Evolutionary conservation across 2,888 invertebrate species (phyloP).

Genomic region (Drosophila parthenogenetica): DNA sequence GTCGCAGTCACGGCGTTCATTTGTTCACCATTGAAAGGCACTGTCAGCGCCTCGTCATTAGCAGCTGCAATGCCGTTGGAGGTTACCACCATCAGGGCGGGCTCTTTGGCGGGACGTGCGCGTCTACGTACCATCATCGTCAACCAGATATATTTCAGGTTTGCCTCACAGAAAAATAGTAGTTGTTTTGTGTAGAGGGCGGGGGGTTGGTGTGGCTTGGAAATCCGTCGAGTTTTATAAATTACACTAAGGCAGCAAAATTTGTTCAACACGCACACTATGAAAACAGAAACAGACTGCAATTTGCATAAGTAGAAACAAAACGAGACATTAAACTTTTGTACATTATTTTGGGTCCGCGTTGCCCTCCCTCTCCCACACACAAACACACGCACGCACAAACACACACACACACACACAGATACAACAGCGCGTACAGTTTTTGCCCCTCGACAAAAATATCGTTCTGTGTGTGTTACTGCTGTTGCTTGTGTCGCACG

Average conservation of each 20-base stretch:
- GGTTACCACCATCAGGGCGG: slow-evolving; percentile 42
- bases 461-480: slow-evolving; percentile 62
- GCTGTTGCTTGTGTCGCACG: slow-evolving; percentile 65
- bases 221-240: slow-evolving; percentile 48
- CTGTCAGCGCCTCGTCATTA: slow-evolving; percentile 25
- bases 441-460: slow-evolving; percentile 76
- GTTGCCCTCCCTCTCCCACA: slow-evolving; percentile 31
- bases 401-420: slow-evolving; percentile 26
- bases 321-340: slow-evolving; percentile 64
- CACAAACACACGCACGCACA: slow-evolving; percentile 23
- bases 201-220: slow-evolving; percentile 22
- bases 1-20: slow-evolving; percentile 37
- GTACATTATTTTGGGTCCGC: slow-evolving; percentile 35
- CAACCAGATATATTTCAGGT: slow-evolving; percentile 21
- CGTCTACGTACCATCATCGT: slow-evolving; percentile 82
- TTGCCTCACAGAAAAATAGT: slow-evolving; percentile 19
- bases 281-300: slow-evolving; percentile 57
- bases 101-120: slow-evolving; percentile 67
- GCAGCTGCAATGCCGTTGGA: slow-evolving; percentile 38
- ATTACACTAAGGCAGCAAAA: slow-evolving; percentile 54
- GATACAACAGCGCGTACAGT: slow-evolving; percentile 63
- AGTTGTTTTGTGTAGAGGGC: background rate
- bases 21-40: slow-evolving; percentile 47
- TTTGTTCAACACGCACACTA: slow-evolving; percentile 47
- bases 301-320: slow-evolving; percentile 65